Conservation (phyloP, 2,797 vertebrate genomes). For the Falco biarmicus region DNA sequence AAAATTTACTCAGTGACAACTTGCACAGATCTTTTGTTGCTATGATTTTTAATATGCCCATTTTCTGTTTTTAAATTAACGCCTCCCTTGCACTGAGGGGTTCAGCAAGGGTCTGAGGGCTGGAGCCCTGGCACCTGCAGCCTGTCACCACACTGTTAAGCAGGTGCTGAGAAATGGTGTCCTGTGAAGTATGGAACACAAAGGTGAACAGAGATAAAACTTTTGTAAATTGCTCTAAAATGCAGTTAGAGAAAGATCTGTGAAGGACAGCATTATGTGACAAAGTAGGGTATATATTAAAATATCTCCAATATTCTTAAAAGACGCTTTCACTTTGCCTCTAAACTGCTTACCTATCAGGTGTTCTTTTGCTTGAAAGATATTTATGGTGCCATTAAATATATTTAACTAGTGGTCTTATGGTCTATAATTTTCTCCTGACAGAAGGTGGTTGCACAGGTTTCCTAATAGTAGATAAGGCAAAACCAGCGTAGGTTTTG, state of each 20-base stretch:
- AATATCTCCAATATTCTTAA: background rate
- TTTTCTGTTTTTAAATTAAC: background rate
- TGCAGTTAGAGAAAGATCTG: background rate
- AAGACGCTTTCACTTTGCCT: background rate
- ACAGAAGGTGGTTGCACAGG: background rate
- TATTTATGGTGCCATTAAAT: background rate
- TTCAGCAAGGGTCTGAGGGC: background rate
- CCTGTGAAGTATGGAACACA: background rate
- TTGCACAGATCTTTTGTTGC: background rate
- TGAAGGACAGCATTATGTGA: background rate
- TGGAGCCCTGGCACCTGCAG: background rate
- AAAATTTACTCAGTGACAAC: background rate
- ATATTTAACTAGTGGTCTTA: background rate
- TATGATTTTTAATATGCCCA: background rate
- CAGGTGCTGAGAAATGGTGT: background rate
- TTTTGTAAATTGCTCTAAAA: background rate
- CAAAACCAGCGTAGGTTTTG: background rate
- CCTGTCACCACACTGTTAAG: background rate
- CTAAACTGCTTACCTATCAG: constrained; percentile 1
- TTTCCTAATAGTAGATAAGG: background rate
- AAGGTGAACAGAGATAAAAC: background rate
- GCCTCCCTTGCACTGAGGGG: background rate
- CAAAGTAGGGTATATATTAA: background rate
- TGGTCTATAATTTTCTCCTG: background rate
- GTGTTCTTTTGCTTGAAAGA: background rate